A percentile compares a stretch with the other conserved stretches of the same genome.
These are phyloP conservation scores for Agriopis leucophaearia DNA, from an alignment of 2,888 invertebrate species.

Conservation along the genomic window DNA sequence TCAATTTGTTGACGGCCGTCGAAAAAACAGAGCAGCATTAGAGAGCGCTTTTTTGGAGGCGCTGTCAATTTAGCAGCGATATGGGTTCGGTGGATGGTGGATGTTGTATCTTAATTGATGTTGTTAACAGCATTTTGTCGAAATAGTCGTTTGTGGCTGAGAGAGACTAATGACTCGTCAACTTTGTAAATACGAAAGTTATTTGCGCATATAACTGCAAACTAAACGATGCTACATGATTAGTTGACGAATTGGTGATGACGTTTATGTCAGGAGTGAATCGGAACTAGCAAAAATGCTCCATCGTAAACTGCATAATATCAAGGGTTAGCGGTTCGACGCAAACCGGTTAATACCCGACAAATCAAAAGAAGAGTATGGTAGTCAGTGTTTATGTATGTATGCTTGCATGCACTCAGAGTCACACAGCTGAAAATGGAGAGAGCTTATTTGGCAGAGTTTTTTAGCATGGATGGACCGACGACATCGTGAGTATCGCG, in stretches of 20 bases:
- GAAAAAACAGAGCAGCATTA: slow-evolving; percentile 60
- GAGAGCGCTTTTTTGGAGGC: slow-evolving; percentile 48
- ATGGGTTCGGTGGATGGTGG: slow-evolving; percentile 36
- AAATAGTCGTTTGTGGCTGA: slow-evolving; percentile 6
- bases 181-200: not conserved
- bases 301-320: not conserved
- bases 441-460: no score
- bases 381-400: no score
- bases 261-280: no score
- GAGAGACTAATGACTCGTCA: not conserved
- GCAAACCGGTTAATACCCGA: no score
- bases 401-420: no score
- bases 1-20: slow-evolving; percentile 78
- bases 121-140: slow-evolving; percentile 20
- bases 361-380: no score
- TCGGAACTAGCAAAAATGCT: not conserved
- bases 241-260: no score
- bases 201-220: not conserved
- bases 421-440: no score
- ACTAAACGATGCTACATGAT: not conserved
- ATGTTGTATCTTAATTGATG: slow-evolving; percentile 30
- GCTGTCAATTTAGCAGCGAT: slow-evolving; percentile 43
- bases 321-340: no score
- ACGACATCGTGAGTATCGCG: no score
- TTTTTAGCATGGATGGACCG: no score